These are phyloP conservation scores for Muscicapa striata DNA, from an alignment of 2,797 vertebrate species.

Conservation along the genomic window DNA sequence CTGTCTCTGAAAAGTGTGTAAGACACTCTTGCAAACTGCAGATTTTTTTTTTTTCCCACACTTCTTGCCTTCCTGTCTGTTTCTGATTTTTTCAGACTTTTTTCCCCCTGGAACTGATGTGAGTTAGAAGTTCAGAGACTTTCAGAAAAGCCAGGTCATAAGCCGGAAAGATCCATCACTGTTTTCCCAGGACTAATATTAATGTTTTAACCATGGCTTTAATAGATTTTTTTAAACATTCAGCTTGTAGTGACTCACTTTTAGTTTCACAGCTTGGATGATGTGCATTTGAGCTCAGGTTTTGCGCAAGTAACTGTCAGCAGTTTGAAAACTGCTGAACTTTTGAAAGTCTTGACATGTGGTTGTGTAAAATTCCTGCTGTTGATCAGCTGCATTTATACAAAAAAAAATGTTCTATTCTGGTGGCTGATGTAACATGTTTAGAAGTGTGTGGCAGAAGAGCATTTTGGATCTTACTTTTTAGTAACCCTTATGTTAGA, in stretches of 20 bases:
- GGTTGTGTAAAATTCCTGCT: not conserved
- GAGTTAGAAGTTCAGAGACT: not conserved
- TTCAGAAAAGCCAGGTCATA: not conserved
- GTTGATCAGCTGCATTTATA: not conserved
- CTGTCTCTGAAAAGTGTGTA: not conserved
- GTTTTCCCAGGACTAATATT: not conserved
- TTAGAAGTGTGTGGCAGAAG: not conserved
- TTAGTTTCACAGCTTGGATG: not conserved
- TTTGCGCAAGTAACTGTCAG: not conserved
- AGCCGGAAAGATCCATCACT: not conserved
- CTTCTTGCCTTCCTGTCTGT: rapidly evolving
- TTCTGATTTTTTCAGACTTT: not conserved
- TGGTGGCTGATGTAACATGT: not conserved
- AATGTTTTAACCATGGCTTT: not conserved
- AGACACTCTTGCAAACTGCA: not conserved
- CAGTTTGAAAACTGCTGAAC: not conserved
- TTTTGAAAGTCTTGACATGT: not conserved
- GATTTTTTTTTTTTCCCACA: not conserved
- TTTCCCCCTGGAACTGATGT: rapidly evolving
- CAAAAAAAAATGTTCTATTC: not conserved
- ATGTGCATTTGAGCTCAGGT: not conserved
- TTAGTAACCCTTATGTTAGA: not conserved
- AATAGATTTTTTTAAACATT: not conserved
- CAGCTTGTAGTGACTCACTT: not conserved
- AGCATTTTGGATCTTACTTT: not conserved